Base-by-base conservation (phyloP, 2,113 vertebrate species). In the Dissostichus mawsoni region DNA sequence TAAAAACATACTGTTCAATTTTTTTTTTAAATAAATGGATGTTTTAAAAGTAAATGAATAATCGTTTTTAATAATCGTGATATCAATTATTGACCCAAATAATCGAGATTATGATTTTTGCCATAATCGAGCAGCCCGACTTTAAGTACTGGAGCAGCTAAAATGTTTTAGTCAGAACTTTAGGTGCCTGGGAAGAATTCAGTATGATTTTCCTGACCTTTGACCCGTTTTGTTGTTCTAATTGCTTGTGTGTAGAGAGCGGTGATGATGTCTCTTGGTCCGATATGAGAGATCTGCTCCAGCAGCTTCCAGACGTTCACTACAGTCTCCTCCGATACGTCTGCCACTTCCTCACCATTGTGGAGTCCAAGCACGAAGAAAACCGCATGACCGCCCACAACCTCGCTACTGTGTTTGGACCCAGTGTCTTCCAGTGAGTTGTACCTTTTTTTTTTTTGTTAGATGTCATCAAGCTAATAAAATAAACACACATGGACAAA, bases 351-450 rank as follows among this genome's bases (percentile, higher is more conserved):
- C 94, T 99, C 84, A 93, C 94, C 3, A 90, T 94, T 67, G 97
- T 97, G 80, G 97, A 97, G 77, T 78, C 94, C 51, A 95, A 95
- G 80, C 96, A 96, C 0, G 18, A 84, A 11, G 93, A 96, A 72
- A 99, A 98, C 92, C 96, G 94, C 69, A 99, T 98, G 97, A 97
- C 92, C 3, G 83, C 96, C 29, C 91, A 94, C 90, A 99, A 97
- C 86, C 96, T 98, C 7, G 96, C 96, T 77, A 98, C 96, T 1
- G 95, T 98, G 8, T 98, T 98, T 89, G 97, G 97, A 84, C 97
- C 97, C 81, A 99, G 93, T 57, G 95, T 96, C 83, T 98, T 98
- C 92, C 96, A 96, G 98, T 99, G 94, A 98, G 97, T 96, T 3
- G 2, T 25, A 44, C 13, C 11, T 11, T 75, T 59, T 66, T 72